These are phyloP conservation scores for Spisula subtruncata DNA, from an alignment of 2,888 invertebrate species.

Conservation along the genomic window DNA sequence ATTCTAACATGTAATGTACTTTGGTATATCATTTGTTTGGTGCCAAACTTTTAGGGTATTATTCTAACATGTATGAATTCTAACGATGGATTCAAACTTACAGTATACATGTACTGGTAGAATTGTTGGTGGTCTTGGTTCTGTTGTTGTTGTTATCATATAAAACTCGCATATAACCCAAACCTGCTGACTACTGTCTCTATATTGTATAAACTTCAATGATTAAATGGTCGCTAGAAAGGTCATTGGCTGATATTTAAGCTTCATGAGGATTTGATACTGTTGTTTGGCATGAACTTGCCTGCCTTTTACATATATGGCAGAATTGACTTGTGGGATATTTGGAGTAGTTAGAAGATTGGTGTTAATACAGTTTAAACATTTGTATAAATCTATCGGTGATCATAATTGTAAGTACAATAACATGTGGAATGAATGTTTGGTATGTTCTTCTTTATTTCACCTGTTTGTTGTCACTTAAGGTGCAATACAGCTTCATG, in stretches of 20 bases:
- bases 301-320: too few species aligned
- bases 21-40: too few species aligned
- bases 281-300: too few species aligned
- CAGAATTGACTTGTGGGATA: too few species aligned
- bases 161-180: background rate
- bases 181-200: background rate
- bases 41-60: too few species aligned
- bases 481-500: too few species aligned
- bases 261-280: too few species aligned
- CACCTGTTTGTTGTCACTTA: constrained; percentile 13
- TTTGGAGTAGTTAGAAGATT: too few species aligned
- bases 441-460: background rate
- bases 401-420: background rate
- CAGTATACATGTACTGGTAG: background rate
- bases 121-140: background rate
- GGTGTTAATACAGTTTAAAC: background rate
- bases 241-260: too few species aligned
- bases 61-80: too few species aligned
- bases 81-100: background rate
- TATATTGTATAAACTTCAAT: background rate
- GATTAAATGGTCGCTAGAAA: background rate
- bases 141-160: background rate
- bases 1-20: too few species aligned
- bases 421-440: background rate
- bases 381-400: background rate